phyloP scores from a whole-genome alignment of 2,113 vertebrate genomes.

The Taurulus bubalis region DNA sequence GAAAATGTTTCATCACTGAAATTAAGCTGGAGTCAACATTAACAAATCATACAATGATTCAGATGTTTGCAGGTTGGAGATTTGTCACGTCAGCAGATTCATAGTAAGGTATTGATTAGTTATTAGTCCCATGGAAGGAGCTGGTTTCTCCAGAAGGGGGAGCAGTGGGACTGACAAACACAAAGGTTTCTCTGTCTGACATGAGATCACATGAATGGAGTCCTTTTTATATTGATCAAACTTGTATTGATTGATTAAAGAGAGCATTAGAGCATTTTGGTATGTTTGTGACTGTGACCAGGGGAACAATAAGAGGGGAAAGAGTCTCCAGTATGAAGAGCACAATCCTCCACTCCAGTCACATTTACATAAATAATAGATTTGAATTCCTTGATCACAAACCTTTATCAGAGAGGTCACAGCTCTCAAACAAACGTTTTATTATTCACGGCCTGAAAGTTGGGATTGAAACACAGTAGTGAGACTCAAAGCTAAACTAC shows the following conservation, averaged over 20 bases:
- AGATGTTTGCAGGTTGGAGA: neutral
- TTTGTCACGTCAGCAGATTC: neutral
- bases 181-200: neutral
- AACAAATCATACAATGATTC: neutral
- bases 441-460: neutral
- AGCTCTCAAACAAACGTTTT: neutral
- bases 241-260: neutral
- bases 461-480: neutral
- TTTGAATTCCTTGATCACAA: conserved; percentile 3
- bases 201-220: neutral
- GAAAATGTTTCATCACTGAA: neutral
- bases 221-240: neutral
- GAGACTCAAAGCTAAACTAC: neutral
- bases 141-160: conserved; percentile 34
- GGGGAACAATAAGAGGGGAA: neutral
- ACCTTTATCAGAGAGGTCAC: neutral
- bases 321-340: neutral
- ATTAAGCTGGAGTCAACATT: neutral
- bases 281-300: neutral
- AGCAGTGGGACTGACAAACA: neutral
- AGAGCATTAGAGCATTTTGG: neutral
- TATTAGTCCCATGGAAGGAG: neutral
- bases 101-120: neutral
- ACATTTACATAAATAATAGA: neutral
- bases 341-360: neutral